Conservation (phyloP, 92 coral and sea anemone genomes). For the Chrysogorgia sp. region DNA sequence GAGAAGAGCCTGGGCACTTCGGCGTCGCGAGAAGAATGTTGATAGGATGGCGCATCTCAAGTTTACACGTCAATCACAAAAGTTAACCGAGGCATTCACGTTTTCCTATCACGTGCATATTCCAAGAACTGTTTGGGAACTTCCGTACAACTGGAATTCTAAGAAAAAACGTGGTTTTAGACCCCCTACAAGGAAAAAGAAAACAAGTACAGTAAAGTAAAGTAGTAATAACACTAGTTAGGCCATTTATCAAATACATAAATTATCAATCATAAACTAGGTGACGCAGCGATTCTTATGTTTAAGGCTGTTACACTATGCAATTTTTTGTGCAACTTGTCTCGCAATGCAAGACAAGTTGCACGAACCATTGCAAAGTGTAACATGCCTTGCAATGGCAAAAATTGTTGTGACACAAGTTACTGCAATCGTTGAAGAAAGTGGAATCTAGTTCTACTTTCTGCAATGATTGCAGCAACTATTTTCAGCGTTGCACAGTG, state of each 20-base stretch:
- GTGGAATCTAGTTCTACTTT: too few species aligned
- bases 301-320: too few species aligned
- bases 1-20: conserved; percentile 72
- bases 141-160: conserved; percentile 77
- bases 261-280: too few species aligned
- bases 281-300: too few species aligned
- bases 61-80: conserved; percentile 74
- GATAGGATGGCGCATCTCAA: conserved; percentile 76
- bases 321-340: too few species aligned
- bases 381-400: too few species aligned
- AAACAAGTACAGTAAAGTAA: not conserved
- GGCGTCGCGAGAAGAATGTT: conserved; percentile 75
- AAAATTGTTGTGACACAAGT: too few species aligned
- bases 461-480: too few species aligned
- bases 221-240: not conserved
- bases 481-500: too few species aligned
- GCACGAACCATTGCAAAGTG: too few species aligned
- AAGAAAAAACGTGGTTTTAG: conserved; percentile 69
- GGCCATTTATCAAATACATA: not conserved
- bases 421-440: too few species aligned
- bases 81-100: conserved; percentile 69
- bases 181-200: conserved; percentile 68
- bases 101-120: conserved; percentile 76
- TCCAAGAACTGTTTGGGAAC: conserved; percentile 86
- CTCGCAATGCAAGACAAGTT: too few species aligned